phyloP scores from a whole-genome alignment of 2,113 vertebrate species.

The Etheostoma cragini region DNA sequence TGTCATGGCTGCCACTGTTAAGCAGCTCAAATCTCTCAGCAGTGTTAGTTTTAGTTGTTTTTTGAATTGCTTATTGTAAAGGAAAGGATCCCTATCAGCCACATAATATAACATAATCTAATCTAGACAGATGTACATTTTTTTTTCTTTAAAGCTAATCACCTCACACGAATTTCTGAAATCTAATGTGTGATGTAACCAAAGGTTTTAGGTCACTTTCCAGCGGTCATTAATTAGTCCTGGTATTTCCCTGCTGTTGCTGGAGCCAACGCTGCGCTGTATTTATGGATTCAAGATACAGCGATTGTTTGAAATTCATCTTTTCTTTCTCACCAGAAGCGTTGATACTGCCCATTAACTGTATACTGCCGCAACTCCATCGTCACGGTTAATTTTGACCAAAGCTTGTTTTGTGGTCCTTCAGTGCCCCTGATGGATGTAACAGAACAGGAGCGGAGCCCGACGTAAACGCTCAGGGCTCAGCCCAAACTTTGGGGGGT shows the following conservation, averaged over 20 bases:
- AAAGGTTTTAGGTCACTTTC: constrained; percentile 2
- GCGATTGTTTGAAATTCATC: neutral
- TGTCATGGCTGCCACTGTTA: neutral
- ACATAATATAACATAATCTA: neutral
- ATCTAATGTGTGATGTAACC: constrained; percentile 13
- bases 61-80: constrained; percentile 14
- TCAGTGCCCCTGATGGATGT: neutral
- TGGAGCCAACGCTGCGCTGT: neutral
- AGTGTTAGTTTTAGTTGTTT: constrained; percentile 17
- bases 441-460: too few species aligned
- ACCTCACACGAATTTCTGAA: constrained; percentile 15
- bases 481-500: too few species aligned
- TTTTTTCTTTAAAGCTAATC: constrained; percentile 12
- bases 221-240: constrained; percentile 14
- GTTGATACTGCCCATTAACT: neutral
- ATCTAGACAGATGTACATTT: constrained; percentile 8
- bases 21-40: constrained; percentile 27
- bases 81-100: constrained; percentile 19
- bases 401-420: constrained; percentile 3
- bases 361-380: neutral
- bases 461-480: too few species aligned
- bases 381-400: constrained; percentile 10
- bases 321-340: constrained; percentile 9
- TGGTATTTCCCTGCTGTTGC: neutral
- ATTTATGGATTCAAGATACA: constrained; percentile 24